phyloP scores from a whole-genome alignment of 2,797 vertebrate genomes.

The Cossypha heuglini region DNA sequence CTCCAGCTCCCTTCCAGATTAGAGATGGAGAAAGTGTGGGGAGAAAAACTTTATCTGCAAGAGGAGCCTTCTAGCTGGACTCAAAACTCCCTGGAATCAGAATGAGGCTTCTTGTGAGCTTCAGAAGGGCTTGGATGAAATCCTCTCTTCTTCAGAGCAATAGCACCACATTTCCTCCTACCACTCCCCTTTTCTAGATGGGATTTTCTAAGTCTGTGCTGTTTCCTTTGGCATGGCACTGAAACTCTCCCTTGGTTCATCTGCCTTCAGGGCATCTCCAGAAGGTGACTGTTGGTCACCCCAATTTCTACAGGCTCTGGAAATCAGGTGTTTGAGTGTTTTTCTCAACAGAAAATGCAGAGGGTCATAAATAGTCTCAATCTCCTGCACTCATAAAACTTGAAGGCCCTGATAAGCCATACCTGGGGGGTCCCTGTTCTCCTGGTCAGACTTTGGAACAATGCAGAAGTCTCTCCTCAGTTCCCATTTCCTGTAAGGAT shows the following conservation, averaged over 20 bases:
- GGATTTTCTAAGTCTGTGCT: neutral
- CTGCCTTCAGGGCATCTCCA: neutral
- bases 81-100: neutral
- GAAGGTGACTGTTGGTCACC: neutral
- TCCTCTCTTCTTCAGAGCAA: neutral
- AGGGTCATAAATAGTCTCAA: neutral
- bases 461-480: neutral
- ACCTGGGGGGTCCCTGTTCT: neutral
- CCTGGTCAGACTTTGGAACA: neutral
- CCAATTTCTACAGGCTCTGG: neutral
- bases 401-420: neutral
- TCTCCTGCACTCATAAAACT: neutral
- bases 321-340: neutral
- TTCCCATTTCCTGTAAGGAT: neutral
- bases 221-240: neutral
- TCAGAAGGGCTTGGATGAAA: neutral
- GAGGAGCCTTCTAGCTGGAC: neutral
- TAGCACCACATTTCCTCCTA: accelerated
- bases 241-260: neutral
- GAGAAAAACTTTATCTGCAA: neutral
- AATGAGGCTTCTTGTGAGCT: neutral
- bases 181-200: accelerated
- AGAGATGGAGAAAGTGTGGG: neutral
- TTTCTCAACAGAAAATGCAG: neutral
- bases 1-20: neutral